These are phyloP conservation scores for Heliconius congener DNA, from an alignment of 1,140 invertebrate genomes.

Conservation along the genomic window DNA sequence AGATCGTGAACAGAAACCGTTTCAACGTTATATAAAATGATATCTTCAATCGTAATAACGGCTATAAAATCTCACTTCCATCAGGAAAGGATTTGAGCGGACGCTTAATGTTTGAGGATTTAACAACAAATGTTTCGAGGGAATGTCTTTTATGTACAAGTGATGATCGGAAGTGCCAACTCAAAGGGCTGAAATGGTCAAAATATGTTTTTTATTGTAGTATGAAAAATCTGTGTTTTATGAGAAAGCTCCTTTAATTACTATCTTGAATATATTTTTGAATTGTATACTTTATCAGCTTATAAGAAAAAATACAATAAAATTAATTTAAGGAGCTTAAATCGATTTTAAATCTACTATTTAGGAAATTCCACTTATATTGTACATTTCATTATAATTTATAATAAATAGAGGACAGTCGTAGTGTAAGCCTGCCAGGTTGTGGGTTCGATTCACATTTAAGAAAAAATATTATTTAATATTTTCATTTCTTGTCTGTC, in stretches of 20 bases:
- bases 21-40: slow-evolving; percentile 8
- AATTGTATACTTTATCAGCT: not conserved
- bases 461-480: too few relatives aligned
- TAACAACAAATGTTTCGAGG: slow-evolving; percentile 1
- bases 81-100: slow-evolving; percentile 15
- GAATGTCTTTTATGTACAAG: slow-evolving; percentile 8
- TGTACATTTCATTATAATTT: too few relatives aligned
- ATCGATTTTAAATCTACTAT: too few relatives aligned
- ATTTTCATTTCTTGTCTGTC: too few relatives aligned
- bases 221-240: not conserved
- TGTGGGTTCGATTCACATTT: too few relatives aligned
- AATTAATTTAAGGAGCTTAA: too few relatives aligned
- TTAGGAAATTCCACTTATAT: too few relatives aligned
- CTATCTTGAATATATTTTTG: not conserved
- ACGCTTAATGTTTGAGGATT: slow-evolving; percentile 16
- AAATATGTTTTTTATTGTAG: not conserved
- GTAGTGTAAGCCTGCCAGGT: too few relatives aligned
- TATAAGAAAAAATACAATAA: too few relatives aligned
- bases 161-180: slow-evolving; percentile 1
- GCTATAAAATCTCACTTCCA: slow-evolving; percentile 17
- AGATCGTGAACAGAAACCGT: not conserved
- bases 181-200: not conserved
- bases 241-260: not conserved
- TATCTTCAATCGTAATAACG: not conserved
- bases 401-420: too few relatives aligned